Base-by-base conservation (phyloP, 2,888 invertebrate genomes). In the Rhogogaster chlorosoma region DNA sequence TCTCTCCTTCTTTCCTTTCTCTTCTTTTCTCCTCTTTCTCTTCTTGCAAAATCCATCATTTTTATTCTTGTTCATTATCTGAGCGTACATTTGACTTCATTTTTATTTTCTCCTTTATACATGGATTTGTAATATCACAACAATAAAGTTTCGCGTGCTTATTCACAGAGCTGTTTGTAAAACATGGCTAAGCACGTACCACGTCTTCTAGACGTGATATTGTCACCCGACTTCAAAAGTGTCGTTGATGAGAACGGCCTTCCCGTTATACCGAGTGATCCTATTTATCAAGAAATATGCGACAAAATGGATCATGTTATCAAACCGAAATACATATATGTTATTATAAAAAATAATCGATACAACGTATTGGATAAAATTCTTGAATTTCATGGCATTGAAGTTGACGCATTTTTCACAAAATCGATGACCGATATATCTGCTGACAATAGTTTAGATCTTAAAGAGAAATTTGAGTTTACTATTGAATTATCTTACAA, bases 331-430 rank as follows among this genome's bases (percentile, higher is more conserved):
- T 82, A 82, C 36, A n/a, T 82, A 42, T 82, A 82, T 26, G 22
- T 67, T 12, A 83, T 83, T 38, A 67, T 67, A n/a, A 64, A 83
- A 67, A 45, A 67, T n/a, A 83, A 83, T 29, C 7, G 80, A 57
- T 80, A 64, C 61, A 22, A 61, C 38, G 22, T 80, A 61, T 42
- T 64, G 38, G 61, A 80, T 80, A 42, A 61, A 42, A 61, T 80
- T 38, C 26, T 57, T 3, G 26, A 61, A 18, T 80, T 61, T 64
- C 61, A 64, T 61, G 61, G 61, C 5, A 61, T 36, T 5, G 36
- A 36, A n/a, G n/a, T 22, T 71, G 32, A 77, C 22, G 18, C 22
- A 42, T 38, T 42, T 12, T 73, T 73, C 22, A 22, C 22, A 1
- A 26, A 26, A 26, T 73, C 42, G 29, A 15, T 42, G 1, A 26